phyloP scores from a whole-genome alignment of 2,888 invertebrate species.

The Aspidiotus destructor region DNA sequence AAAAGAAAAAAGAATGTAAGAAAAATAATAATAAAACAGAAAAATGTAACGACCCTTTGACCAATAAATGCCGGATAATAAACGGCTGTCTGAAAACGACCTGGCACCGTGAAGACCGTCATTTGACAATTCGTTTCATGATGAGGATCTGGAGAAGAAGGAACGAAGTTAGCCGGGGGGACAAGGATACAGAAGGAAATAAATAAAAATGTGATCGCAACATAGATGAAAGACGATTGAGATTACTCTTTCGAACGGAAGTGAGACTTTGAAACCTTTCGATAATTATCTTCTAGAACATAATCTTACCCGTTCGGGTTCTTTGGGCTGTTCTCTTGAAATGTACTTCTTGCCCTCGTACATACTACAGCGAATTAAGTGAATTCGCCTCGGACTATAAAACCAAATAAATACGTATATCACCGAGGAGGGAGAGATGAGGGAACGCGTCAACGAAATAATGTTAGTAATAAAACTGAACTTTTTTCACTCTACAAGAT shows the following conservation, averaged over 20 bases:
- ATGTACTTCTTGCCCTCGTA: too few relatives aligned
- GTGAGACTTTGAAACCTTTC: neutral
- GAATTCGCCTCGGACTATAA: too few relatives aligned
- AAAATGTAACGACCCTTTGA: constrained; percentile 27
- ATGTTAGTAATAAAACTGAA: too few relatives aligned
- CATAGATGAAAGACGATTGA: constrained; percentile 3
- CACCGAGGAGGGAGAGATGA: too few relatives aligned
- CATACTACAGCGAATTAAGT: too few relatives aligned
- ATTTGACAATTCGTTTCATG: constrained; percentile 19
- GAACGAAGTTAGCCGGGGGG: neutral
- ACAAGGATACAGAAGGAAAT: neutral
- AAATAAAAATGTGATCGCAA: neutral
- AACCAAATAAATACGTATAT: too few relatives aligned
- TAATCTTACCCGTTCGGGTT: too few relatives aligned
- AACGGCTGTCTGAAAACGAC: constrained; percentile 20
- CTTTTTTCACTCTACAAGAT: too few relatives aligned
- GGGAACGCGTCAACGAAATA: too few relatives aligned
- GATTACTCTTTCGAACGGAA: constrained; percentile 1
- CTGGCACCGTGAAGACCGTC: constrained; percentile 26
- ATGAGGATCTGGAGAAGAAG: neutral
- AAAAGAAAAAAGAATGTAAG: neutral
- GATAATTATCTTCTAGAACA: neutral
- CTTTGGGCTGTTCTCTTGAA: too few relatives aligned
- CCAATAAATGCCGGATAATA: constrained; percentile 25
- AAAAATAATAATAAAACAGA: constrained; percentile 21